Conservation (phyloP, 1,140 invertebrate genomes). For the Halictus rubicundus region DNA sequence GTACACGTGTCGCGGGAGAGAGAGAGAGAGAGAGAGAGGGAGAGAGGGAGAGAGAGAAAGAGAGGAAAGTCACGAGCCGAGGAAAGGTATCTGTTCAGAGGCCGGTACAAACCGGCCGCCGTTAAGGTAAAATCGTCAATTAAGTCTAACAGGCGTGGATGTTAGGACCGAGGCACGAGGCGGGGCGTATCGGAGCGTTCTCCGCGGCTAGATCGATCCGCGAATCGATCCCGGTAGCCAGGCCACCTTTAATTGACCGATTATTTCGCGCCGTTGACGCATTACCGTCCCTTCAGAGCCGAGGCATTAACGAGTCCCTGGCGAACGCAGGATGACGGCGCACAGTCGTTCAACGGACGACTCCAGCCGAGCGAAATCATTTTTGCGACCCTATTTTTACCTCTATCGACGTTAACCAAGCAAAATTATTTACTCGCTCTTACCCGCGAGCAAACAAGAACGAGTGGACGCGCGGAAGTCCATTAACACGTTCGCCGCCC, state of each 20-base stretch:
- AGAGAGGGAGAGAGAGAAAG: background rate
- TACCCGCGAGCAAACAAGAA: too few relatives aligned
- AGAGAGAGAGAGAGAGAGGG: background rate
- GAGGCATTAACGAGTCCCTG: too few relatives aligned
- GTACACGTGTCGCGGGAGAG: background rate
- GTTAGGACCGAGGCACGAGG: background rate
- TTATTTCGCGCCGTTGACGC: slow-evolving; percentile 40
- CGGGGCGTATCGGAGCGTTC: background rate
- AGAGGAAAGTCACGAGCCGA: slow-evolving; percentile 8
- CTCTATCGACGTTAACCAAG: too few relatives aligned
- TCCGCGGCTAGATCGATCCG: slow-evolving; percentile 16
- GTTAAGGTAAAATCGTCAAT: slow-evolving; percentile 38
- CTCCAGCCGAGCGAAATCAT: too few relatives aligned
- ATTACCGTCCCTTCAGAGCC: background rate
- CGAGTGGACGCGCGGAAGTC: too few relatives aligned
- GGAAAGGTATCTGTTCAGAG: background rate
- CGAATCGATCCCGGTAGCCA: slow-evolving; percentile 11
- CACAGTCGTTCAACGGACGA: too few relatives aligned
- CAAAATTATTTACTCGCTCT: too few relatives aligned
- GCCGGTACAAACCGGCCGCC: background rate
- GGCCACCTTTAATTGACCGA: slow-evolving; percentile 42
- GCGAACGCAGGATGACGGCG: too few relatives aligned
- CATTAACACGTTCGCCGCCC: too few relatives aligned
- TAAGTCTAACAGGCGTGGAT: slow-evolving; percentile 12
- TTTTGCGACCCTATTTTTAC: too few relatives aligned